A percentile compares a stretch with the other conserved stretches of the same genome.
These are phyloP conservation scores for Epiblema foenella DNA, from an alignment of 2,888 invertebrate species.

Conservation along the genomic window DNA sequence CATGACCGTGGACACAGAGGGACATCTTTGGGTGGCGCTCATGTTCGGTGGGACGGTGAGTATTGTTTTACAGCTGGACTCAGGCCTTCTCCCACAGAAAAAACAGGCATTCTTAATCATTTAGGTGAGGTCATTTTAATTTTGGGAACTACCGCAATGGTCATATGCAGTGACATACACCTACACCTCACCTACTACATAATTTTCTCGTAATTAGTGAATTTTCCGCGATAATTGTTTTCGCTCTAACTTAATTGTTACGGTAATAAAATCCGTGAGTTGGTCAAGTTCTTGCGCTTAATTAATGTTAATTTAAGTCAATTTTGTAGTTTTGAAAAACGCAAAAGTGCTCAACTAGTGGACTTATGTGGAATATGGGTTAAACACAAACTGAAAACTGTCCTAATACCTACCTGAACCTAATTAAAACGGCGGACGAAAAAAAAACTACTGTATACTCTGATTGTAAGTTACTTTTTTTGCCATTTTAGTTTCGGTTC, in stretches of 20 bases:
- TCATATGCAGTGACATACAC: too few species aligned
- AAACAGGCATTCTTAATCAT: not conserved
- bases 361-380: too few species aligned
- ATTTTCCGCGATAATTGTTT: not conserved
- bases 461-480: too few species aligned
- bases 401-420: too few species aligned
- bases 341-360: too few species aligned
- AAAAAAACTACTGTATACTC: too few species aligned
- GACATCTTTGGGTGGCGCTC: constrained; percentile 90
- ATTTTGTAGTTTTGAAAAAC: not conserved
- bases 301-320: not conserved
- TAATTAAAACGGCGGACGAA: too few species aligned
- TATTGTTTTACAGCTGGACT: constrained; percentile 44
- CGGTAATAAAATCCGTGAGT: not conserved
- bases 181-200: not conserved
- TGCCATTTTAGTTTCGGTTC: too few species aligned
- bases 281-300: not conserved
- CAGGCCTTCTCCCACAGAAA: not conserved
- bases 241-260: not conserved
- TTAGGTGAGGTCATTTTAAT: not conserved
- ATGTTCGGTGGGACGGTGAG: constrained; percentile 87
- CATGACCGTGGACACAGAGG: constrained; percentile 91
- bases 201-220: not conserved
- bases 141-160: too few species aligned
- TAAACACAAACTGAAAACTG: too few species aligned